These are phyloP conservation scores for Hemicordylus capensis DNA, from an alignment of 2,113 vertebrate species.

Conservation along the genomic window DNA sequence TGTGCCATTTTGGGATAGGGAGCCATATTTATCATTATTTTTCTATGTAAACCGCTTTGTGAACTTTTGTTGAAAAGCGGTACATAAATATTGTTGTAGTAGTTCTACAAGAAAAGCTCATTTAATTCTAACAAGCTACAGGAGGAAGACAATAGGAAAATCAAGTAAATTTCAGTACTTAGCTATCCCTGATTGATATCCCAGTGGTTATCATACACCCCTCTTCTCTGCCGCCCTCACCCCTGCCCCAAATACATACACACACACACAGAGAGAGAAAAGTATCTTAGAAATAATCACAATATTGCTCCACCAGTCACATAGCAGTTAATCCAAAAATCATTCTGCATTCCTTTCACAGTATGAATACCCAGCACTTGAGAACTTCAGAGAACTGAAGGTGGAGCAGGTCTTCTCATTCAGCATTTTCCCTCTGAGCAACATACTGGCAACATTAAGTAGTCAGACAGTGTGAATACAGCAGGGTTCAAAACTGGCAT, in stretches of 20 bases:
- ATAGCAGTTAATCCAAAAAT: not conserved
- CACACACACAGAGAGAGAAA: not conserved
- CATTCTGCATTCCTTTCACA: not conserved
- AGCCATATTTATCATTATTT: too few relatives aligned
- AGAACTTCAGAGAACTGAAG: not conserved
- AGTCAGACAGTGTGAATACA: not conserved
- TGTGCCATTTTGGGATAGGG: too few relatives aligned
- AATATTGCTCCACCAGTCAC: not conserved
- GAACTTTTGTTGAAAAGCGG: too few relatives aligned
- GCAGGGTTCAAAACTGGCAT: not conserved
- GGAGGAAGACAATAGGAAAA: not conserved
- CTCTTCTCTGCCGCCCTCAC: not conserved
- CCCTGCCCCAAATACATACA: not conserved
- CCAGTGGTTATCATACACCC: not conserved
- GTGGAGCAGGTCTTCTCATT: not conserved
- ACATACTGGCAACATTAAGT: not conserved
- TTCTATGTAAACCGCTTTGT: too few relatives aligned
- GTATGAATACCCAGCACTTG: not conserved
- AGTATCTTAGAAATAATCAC: not conserved
- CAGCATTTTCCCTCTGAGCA: not conserved
- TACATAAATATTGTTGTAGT: too few relatives aligned
- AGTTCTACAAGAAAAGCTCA: not conserved
- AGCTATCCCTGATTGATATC: not conserved
- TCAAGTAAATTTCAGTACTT: slow-evolving; percentile 16
- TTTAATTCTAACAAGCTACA: slow-evolving; percentile 1